Conservation (phyloP, 1,140 invertebrate genomes). For the Drosophila bipectinata region DNA sequence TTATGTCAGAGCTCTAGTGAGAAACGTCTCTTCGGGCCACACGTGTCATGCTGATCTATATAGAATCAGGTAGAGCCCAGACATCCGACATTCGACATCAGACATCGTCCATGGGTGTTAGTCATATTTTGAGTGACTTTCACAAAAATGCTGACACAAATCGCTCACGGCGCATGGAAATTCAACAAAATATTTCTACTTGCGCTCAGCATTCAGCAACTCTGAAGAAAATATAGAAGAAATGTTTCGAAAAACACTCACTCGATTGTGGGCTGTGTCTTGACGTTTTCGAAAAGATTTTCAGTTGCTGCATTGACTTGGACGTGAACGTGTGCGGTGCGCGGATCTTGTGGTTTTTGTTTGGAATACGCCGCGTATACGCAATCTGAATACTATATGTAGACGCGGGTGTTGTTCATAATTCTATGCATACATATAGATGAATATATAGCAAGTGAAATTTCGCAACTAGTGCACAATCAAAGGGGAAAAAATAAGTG, state of each 20-base stretch:
- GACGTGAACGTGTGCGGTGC: slow-evolving; percentile 72
- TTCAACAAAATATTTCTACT: slow-evolving; percentile 58
- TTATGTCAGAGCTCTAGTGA: slow-evolving; percentile 43
- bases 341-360: slow-evolving; percentile 32
- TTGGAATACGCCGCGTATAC: slow-evolving; percentile 72
- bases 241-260: slow-evolving; percentile 22
- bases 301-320: slow-evolving; percentile 79
- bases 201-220: slow-evolving; percentile 59
- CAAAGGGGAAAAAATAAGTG: slow-evolving; percentile 24
- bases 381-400: slow-evolving; percentile 57
- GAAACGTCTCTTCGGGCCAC: slow-evolving; percentile 29
- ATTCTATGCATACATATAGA: slow-evolving; percentile 31
- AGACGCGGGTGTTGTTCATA: slow-evolving; percentile 42
- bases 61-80: slow-evolving; percentile 45
- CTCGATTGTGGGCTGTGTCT: slow-evolving; percentile 48
- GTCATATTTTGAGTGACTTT: slow-evolving; percentile 47
- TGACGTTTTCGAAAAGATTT: slow-evolving; percentile 70
- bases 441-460: slow-evolving; percentile 54
- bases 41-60: slow-evolving; percentile 66
- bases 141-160: slow-evolving; percentile 43
- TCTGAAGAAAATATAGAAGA: background rate
- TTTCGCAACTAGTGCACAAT: slow-evolving; percentile 61
- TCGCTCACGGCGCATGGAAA: slow-evolving; percentile 72
- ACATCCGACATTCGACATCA: slow-evolving; percentile 33
- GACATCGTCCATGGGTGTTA: slow-evolving; percentile 41